Percentiles rank a stretch among this genome's conserved stretches.
These are phyloP conservation scores for Danio kyathit DNA, from an alignment of 2,797 vertebrate genomes.

Conservation along the genomic window DNA sequence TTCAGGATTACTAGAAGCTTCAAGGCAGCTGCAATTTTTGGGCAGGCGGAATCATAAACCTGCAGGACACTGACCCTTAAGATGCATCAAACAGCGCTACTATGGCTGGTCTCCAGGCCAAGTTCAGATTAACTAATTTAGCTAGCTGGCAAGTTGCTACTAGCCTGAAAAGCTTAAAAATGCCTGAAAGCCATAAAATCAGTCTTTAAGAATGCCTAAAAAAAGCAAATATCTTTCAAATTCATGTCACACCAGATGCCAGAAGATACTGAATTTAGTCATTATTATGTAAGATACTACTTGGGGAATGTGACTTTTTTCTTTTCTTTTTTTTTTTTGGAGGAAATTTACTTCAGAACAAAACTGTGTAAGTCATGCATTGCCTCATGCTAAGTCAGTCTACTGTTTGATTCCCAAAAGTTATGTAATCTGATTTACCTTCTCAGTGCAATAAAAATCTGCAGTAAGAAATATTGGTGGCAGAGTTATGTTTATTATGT, in stretches of 20 bases:
- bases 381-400: slow-evolving; percentile 17
- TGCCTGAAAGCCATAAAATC: background rate
- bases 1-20: too few species aligned
- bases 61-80: too few species aligned
- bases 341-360: slow-evolving; percentile 4
- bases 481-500: slow-evolving; percentile 7
- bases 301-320: background rate
- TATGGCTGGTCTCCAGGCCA: too few species aligned
- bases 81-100: too few species aligned
- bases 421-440: background rate
- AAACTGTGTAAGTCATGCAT: slow-evolving; percentile 12
- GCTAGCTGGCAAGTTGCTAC: background rate
- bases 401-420: slow-evolving; percentile 18
- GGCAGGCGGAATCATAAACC: too few species aligned
- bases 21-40: too few species aligned
- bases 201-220: background rate
- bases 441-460: slow-evolving; percentile 4
- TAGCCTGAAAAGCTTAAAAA: background rate
- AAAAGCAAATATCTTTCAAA: background rate
- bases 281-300: slow-evolving; percentile 21
- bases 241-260: background rate
- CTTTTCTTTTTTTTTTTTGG: background rate
- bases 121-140: background rate
- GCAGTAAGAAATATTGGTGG: background rate
- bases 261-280: background rate